phyloP scores from a whole-genome alignment of 2,797 vertebrate genomes.

The Spatula versicolor region DNA sequence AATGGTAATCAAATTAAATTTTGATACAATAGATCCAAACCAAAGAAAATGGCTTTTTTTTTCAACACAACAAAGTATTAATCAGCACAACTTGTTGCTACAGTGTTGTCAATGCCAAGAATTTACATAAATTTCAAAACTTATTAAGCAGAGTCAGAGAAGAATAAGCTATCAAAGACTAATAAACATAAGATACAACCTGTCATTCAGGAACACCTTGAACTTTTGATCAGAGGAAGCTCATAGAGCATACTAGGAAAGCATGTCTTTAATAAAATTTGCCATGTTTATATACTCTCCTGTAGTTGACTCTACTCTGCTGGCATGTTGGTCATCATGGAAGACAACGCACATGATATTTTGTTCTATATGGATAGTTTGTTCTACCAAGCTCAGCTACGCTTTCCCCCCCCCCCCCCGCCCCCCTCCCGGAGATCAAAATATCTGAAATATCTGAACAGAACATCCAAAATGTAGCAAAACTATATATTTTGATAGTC shows the following conservation, averaged over 20 bases:
- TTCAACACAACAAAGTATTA: background rate
- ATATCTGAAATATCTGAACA: background rate
- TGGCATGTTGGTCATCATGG: background rate
- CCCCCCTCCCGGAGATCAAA: background rate
- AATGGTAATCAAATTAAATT: slow-evolving; percentile 17
- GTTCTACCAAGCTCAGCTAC: background rate
- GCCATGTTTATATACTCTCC: background rate
- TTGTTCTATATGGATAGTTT: background rate
- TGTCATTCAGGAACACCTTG: background rate
- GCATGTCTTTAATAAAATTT: background rate
- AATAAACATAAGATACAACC: background rate
- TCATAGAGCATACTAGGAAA: background rate
- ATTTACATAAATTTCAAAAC: background rate
- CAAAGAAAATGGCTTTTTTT: background rate
- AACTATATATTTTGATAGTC: background rate
- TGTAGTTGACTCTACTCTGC: background rate
- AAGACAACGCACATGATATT: background rate
- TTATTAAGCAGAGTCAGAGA: background rate
- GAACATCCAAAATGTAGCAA: background rate
- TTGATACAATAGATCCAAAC: background rate
- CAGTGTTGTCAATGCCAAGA: background rate
- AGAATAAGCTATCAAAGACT: background rate
- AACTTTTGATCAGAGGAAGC: background rate
- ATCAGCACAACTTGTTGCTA: background rate
- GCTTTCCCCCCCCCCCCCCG: no score